Base-by-base conservation (phyloP, 2,113 vertebrate species). In the Pangasianodon hypophthalmus region DNA sequence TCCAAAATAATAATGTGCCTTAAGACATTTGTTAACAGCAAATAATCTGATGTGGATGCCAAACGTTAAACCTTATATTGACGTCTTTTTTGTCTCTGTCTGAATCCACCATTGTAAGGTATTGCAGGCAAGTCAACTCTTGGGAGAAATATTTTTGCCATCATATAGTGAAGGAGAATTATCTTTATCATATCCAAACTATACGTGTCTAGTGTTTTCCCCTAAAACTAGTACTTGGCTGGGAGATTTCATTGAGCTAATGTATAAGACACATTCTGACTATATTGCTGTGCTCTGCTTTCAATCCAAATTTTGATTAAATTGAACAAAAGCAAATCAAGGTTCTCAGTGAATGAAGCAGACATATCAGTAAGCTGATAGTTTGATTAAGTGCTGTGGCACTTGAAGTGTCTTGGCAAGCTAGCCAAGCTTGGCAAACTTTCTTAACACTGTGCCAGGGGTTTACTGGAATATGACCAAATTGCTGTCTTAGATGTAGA, bases 231-330 rank as follows among this genome's bases (percentile, higher is more conserved):
- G 10, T 69, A 62, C 32, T 71, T 83, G 80, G 62, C 60, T 88
- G 29, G 52, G 80, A 46, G 41, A 73, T n/a, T 88, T 44, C 50
- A 84, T 84, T 44, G 80, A 44, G 6, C 21, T 88, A 84, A 88
- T 88, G 80, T 83, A 83, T 69, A 37, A 54, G 87, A 81, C 58
- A 81, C 46, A 88, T 82, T 82, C 60, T 80, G 58, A 62, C 91
- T 94, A 92, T 94, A 71, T 84, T 88, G 16, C 79, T 73, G 4
- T 83, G 79, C 85, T 87, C 64, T 56, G 24, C 54, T 71, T 69
- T 87, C 85, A 81, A 29, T 87, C 24, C 32, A 84, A 73, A 88
- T 88, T 71, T 64, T 81, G 60, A 88, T 88, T 83, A 69, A 71
- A 88, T 41, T 58, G 80, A 88, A 84, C 87, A 54, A 88, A 83